Percentiles rank a stretch among this genome's conserved stretches.
Conservation (phyloP, 2,888 invertebrate species). For the Pristionchus arcanus region DNA sequence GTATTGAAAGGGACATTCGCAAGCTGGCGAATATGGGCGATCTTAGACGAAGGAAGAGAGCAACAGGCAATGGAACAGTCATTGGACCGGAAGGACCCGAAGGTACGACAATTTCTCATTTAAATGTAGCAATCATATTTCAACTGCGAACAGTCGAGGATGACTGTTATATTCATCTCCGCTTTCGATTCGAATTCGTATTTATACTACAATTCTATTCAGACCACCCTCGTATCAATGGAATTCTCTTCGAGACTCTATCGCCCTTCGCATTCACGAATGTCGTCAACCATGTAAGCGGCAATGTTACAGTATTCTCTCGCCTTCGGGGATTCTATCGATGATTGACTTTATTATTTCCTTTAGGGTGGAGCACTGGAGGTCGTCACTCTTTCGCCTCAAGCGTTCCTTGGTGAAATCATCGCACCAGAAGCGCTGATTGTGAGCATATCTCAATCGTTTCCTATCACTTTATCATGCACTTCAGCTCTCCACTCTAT, state of each 20-base stretch:
- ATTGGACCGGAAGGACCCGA: background rate
- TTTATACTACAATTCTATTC: background rate
- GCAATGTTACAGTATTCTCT: background rate
- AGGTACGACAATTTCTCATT: too few species aligned
- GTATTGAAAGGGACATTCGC: conserved; percentile 67
- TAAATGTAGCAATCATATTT: too few species aligned
- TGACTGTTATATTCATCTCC: too few species aligned
- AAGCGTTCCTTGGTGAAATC: conserved; percentile 70
- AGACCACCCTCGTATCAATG: conserved; percentile 58
- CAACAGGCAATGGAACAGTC: background rate
- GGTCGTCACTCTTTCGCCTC: conserved; percentile 72
- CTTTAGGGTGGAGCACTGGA: conserved; percentile 63
- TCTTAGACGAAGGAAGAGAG: conserved; percentile 5
- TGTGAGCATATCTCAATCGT: conserved; percentile 21
- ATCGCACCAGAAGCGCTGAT: conserved; percentile 68
- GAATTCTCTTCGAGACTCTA: conserved; percentile 62
- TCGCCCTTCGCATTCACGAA: conserved; percentile 72
- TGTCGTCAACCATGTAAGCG: conserved; percentile 61
- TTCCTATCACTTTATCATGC: background rate
- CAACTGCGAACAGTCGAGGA: too few species aligned
- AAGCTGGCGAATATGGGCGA: conserved; percentile 60
- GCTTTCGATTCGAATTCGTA: too few species aligned
- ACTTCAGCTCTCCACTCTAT: conserved; percentile 66
- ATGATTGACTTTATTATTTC: background rate
- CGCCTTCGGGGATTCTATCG: background rate